Evolutionary conservation across 1,140 invertebrate species (phyloP).

Genomic region (Neotoxoptera formosana): DNA sequence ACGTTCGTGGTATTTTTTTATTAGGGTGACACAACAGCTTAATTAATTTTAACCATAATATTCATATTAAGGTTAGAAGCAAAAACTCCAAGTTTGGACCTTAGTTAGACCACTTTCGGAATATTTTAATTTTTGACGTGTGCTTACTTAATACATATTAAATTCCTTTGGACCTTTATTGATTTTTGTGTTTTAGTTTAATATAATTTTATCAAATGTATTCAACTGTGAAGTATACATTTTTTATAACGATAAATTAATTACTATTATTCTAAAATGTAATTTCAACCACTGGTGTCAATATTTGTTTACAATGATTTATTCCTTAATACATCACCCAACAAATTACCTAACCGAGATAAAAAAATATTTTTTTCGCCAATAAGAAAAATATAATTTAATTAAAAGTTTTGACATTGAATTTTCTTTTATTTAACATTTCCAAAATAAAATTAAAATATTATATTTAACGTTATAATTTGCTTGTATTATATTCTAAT

Average conservation of each 20-base stretch:
- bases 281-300: neutral
- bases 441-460: neutral
- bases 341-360: neutral
- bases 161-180: neutral
- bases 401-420: neutral
- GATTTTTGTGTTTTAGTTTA: neutral
- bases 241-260: constrained; percentile 5
- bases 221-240: neutral
- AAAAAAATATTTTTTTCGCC: neutral
- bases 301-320: constrained; percentile 27
- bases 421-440: neutral
- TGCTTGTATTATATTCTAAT: neutral
- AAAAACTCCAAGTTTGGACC: neutral
- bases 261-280: neutral
- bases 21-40: neutral
- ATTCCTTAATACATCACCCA: constrained; percentile 24
- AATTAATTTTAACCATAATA: neutral
- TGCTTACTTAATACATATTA: neutral
- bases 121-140: neutral
- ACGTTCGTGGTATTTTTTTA: neutral
- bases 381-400: neutral
- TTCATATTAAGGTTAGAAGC: neutral
- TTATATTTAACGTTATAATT: neutral
- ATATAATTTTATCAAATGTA: neutral
- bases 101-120: neutral